Conservation (phyloP, 2,888 invertebrate species). For the Cheilosia grossa region DNA sequence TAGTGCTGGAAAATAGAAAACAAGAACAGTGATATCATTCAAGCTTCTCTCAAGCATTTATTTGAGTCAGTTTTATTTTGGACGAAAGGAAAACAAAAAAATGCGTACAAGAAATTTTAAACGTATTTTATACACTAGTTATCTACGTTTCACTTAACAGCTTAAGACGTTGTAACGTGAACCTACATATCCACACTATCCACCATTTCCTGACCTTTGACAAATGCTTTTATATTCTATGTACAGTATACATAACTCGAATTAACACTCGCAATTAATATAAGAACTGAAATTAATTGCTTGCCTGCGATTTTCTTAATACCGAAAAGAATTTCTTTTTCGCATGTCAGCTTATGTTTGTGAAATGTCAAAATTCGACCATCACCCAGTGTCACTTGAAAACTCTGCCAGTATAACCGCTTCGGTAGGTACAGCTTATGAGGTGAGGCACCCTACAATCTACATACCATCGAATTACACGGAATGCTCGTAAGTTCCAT, state of each 20-base stretch:
- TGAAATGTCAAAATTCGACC: slow-evolving; percentile 9
- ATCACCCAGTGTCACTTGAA: slow-evolving; percentile 9
- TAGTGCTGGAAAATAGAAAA: no score
- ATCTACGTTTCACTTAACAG: no score
- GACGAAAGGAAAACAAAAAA: no score
- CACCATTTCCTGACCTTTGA: no score
- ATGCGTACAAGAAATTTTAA: no score
- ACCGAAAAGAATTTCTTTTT: slow-evolving; percentile 8
- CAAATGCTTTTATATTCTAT: no score
- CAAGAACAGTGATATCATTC: no score
- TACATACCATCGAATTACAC: slow-evolving; percentile 15
- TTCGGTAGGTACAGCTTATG: slow-evolving; percentile 10
- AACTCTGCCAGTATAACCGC: slow-evolving; percentile 38
- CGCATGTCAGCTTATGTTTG: slow-evolving; percentile 27
- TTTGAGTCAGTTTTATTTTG: no score
- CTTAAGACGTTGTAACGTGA: no score
- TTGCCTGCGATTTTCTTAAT: background rate
- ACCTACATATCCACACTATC: no score
- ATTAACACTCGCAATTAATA: background rate
- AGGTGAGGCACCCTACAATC: slow-evolving; percentile 13
- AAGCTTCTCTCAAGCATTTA: no score
- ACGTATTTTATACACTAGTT: no score
- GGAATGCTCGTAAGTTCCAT: slow-evolving; percentile 44
- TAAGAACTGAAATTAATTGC: background rate
- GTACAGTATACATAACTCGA: background rate